These are phyloP conservation scores for Brachionus rubens DNA, from an alignment of 1,140 invertebrate genomes.

Conservation along the genomic window DNA sequence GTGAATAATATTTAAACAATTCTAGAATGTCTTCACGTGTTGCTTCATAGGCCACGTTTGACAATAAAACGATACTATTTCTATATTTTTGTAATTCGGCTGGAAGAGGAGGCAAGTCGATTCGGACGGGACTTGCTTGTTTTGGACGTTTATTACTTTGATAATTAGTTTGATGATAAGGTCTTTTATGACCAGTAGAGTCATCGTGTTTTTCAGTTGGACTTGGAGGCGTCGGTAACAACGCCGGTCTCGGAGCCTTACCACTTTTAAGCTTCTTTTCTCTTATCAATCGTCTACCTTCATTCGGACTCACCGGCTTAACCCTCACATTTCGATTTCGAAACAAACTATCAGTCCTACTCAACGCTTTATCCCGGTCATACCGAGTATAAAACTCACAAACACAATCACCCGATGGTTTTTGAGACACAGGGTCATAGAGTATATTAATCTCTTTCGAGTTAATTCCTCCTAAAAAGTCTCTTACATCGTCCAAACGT, in stretches of 20 bases:
- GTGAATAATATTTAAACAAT: constrained; percentile 1
- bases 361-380: constrained; percentile 5
- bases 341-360: neutral
- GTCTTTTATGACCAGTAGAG: neutral
- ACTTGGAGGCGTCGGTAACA: neutral
- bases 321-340: neutral
- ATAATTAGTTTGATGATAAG: neutral
- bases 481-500: neutral
- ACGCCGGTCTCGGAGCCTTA: neutral
- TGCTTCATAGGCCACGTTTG: constrained; percentile 37
- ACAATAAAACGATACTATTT: constrained; percentile 20
- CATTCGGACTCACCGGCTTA: neutral
- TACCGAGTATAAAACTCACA: constrained; percentile 3
- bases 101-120: constrained; percentile 41
- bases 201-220: neutral
- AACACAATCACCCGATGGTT: neutral
- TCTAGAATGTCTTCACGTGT: constrained; percentile 25
- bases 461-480: neutral
- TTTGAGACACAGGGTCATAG: neutral
- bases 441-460: neutral
- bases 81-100: constrained; percentile 28
- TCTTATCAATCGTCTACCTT: neutral
- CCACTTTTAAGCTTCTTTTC: neutral
- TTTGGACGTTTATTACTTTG: neutral
- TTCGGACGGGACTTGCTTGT: neutral